These are phyloP conservation scores for Scaptomyza parva DNA, from an alignment of 2,888 invertebrate species.

Conservation along the genomic window DNA sequence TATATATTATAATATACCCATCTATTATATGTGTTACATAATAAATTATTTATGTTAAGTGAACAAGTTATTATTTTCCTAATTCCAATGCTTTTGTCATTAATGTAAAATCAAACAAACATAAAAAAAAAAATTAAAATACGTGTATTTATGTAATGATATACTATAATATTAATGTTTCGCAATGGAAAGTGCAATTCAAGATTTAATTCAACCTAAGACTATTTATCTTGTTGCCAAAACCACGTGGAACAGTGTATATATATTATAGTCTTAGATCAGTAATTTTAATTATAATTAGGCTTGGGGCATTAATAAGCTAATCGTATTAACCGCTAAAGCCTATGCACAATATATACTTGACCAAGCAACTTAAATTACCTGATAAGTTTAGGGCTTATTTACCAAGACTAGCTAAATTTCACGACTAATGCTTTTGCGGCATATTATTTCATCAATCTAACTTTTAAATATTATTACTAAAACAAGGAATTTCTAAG, in stretches of 20 bases:
- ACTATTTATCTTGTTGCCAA: slow-evolving; percentile 37
- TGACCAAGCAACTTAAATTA: slow-evolving; percentile 70
- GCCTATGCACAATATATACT: slow-evolving; percentile 32
- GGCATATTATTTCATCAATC: slow-evolving; percentile 21
- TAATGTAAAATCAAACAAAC: slow-evolving; percentile 9
- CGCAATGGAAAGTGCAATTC: slow-evolving; percentile 30
- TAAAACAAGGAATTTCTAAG: slow-evolving; percentile 15
- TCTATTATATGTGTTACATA: slow-evolving; percentile 24
- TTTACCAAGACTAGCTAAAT: slow-evolving; percentile 51
- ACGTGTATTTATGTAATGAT: slow-evolving; percentile 56
- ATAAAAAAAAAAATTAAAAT: slow-evolving; percentile 45
- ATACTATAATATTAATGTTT: slow-evolving; percentile 32
- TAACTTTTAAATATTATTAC: slow-evolving; percentile 23
- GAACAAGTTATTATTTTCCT: slow-evolving; percentile 63
- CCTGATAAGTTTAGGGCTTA: slow-evolving; percentile 60
- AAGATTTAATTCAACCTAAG: slow-evolving; percentile 52
- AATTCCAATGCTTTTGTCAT: slow-evolving; percentile 46
- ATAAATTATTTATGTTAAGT: slow-evolving; percentile 72
- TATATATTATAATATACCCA: slow-evolving; percentile 31
- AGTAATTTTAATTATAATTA: slow-evolving; percentile 12
- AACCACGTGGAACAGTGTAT: slow-evolving; percentile 51
- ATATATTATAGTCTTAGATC: slow-evolving; percentile 42
- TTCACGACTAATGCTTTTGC: slow-evolving; percentile 42
- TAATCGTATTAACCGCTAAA: slow-evolving; percentile 24
- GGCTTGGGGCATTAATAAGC: slow-evolving; percentile 38